Evolutionary conservation across 1,140 invertebrate species (phyloP).

Genomic region (Myzus persicae): DNA sequence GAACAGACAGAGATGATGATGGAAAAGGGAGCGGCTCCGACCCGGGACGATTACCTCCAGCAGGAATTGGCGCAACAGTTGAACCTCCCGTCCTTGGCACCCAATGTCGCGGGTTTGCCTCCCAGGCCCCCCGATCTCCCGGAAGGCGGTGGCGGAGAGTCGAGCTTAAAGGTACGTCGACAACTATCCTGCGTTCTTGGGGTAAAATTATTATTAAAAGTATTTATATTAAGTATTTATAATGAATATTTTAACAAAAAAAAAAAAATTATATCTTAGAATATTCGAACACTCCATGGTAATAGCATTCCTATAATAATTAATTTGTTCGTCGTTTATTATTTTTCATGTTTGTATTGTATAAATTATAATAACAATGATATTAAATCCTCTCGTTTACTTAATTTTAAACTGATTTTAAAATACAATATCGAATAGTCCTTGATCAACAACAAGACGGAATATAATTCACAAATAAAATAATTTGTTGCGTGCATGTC

Average conservation of each 20-base stretch:
- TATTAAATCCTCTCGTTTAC: too few relatives aligned
- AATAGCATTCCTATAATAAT: too few relatives aligned
- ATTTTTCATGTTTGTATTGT: too few relatives aligned
- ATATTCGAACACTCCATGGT: too few relatives aligned
- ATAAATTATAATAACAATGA: too few relatives aligned
- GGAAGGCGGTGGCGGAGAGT: not conserved
- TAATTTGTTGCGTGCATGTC: not conserved
- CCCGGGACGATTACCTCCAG: constrained; percentile 78
- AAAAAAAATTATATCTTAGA: too few relatives aligned
- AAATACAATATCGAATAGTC: not conserved
- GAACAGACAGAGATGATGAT: constrained; percentile 44
- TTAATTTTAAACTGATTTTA: not conserved
- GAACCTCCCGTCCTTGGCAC: constrained; percentile 77
- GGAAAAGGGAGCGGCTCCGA: constrained; percentile 65
- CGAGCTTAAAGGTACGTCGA: constrained; percentile 25
- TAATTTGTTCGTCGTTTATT: too few relatives aligned
- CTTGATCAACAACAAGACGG: not conserved
- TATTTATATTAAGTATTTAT: not conserved
- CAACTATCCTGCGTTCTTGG: not conserved
- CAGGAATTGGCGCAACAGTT: constrained; percentile 81
- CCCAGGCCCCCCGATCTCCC: constrained; percentile 4
- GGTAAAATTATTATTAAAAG: not conserved
- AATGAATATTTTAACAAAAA: not conserved
- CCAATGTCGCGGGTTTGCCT: constrained; percentile 56
- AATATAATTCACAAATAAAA: not conserved